A percentile compares a stretch with the other conserved stretches of the same genome.
phyloP scores from a whole-genome alignment of 2,113 vertebrate genomes.

The Planiliza haematocheilus region DNA sequence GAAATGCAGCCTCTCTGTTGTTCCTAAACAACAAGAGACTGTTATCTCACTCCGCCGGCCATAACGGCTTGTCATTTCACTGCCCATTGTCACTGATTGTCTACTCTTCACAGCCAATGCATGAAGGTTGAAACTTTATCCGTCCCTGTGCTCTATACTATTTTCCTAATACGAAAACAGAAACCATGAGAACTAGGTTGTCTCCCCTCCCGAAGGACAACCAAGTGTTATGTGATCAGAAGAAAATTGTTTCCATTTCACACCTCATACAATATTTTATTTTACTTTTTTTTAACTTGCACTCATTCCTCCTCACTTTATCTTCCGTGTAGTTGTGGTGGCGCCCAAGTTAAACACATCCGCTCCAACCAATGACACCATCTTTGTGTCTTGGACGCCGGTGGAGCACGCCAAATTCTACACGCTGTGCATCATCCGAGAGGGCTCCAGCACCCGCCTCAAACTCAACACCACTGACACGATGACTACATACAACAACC shows the following conservation, averaged over 20 bases:
- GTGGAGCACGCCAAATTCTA: conserved; percentile 86
- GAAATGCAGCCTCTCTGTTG: conserved; percentile 45
- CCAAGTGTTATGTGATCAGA: conserved; percentile 69
- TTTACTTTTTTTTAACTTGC: not conserved
- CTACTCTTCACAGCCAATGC: conserved; percentile 27
- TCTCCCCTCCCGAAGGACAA: conserved; percentile 56
- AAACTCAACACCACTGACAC: conserved; percentile 87
- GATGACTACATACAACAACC: conserved; percentile 79
- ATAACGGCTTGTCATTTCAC: conserved; percentile 63
- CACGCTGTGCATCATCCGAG: conserved; percentile 85
- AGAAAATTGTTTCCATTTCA: conserved; percentile 37
- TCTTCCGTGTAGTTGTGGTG: conserved; percentile 82
- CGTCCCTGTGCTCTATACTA: conserved; percentile 23
- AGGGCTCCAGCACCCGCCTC: conserved; percentile 82
- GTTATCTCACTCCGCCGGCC: conserved; percentile 55
- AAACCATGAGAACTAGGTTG: conserved; percentile 84
- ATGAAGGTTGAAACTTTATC: conserved; percentile 73
- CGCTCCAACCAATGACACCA: conserved; percentile 82
- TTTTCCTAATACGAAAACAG: conserved; percentile 73
- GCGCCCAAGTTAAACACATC: conserved; percentile 82
- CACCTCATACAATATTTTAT: conserved; percentile 17
- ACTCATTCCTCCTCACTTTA: not conserved
- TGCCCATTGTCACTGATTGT: conserved; percentile 61
- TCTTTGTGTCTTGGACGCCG: conserved; percentile 86
- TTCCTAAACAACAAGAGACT: conserved; percentile 65